Percentiles rank a stretch among this genome's conserved stretches.
Conservation (phyloP, 2,888 invertebrate species). For the Euspilapteryx auroguttella region DNA sequence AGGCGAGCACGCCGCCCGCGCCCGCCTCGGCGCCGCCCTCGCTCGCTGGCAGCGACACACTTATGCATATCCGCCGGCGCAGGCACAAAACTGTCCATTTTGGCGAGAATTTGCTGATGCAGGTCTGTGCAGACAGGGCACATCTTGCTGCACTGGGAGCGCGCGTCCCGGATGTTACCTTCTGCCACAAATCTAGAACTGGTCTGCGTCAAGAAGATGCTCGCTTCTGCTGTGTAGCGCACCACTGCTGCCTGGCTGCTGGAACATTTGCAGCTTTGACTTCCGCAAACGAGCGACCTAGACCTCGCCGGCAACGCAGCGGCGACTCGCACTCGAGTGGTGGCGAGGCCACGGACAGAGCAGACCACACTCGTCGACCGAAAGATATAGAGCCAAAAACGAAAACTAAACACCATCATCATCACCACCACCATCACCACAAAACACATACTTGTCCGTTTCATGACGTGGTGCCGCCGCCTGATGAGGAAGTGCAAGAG, state of each 20-base stretch:
- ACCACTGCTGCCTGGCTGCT: constrained; percentile 51
- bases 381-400: constrained; percentile 26
- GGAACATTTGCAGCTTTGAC: constrained; percentile 37
- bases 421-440: constrained; percentile 40
- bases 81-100: constrained; percentile 80
- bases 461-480: constrained; percentile 32
- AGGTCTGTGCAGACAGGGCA: constrained; percentile 72
- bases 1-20: constrained; percentile 40
- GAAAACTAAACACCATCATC: constrained; percentile 37
- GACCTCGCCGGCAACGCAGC: constrained; percentile 38
- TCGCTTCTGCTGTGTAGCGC: constrained; percentile 50
- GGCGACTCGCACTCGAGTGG: constrained; percentile 53
- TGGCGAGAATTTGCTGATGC: constrained; percentile 73
- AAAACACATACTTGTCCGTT: constrained; percentile 46
- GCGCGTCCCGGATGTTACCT: constrained; percentile 47
- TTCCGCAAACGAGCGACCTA: constrained; percentile 27
- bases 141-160: constrained; percentile 51
- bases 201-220: constrained; percentile 41
- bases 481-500: constrained; percentile 32
- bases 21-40: constrained; percentile 63
- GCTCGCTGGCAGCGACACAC: constrained; percentile 46
- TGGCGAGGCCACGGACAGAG: constrained; percentile 41
- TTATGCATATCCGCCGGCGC: constrained; percentile 67
- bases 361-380: constrained; percentile 22
- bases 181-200: constrained; percentile 50